These are phyloP conservation scores for Aix galericulata DNA, from an alignment of 2,113 vertebrate genomes.

Conservation along the genomic window DNA sequence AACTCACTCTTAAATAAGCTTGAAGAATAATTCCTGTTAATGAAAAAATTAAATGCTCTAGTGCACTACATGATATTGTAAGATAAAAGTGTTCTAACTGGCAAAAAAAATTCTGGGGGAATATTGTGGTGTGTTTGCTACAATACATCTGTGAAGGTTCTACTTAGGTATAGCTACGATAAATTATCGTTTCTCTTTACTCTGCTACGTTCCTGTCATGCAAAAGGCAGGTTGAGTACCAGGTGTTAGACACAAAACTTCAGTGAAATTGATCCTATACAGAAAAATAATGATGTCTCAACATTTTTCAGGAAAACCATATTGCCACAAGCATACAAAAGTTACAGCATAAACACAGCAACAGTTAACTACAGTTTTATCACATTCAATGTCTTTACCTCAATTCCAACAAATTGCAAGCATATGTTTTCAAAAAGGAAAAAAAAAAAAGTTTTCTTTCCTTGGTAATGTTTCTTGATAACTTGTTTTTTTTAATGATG, in stretches of 20 bases:
- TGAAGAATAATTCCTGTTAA: background rate
- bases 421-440: background rate
- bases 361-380: background rate
- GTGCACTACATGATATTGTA: background rate
- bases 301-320: background rate
- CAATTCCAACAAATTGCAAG: background rate
- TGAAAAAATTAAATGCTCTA: background rate
- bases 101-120: constrained; percentile 25
- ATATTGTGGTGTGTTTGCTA: background rate
- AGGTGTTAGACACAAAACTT: background rate
- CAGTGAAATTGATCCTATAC: background rate
- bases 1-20: background rate
- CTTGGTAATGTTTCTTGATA: background rate
- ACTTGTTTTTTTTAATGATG: background rate
- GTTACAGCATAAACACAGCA: background rate
- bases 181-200: constrained; percentile 10
- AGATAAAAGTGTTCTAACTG: constrained; percentile 30
- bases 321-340: background rate
- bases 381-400: background rate
- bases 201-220: constrained; percentile 5
- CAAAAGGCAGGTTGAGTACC: background rate
- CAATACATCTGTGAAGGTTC: background rate
- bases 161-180: background rate
- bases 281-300: background rate
- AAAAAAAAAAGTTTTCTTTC: background rate